Evolutionary conservation across 2,888 invertebrate species (phyloP).

Genomic region (Phalera bucephala): DNA sequence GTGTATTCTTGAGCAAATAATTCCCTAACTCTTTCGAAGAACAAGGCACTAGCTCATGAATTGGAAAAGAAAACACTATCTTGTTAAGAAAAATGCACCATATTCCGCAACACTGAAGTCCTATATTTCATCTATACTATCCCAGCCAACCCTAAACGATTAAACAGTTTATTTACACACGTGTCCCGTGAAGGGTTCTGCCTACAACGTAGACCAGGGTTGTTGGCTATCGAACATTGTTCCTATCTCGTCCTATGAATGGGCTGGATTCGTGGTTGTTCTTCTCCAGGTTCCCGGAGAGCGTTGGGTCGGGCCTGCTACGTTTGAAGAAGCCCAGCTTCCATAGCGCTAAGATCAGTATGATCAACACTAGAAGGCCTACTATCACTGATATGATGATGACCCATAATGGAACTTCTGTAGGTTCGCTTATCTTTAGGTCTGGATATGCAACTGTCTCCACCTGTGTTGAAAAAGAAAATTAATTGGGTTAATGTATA

Average conservation of each 20-base stretch:
- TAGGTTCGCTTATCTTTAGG: constrained; percentile 87
- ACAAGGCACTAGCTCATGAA: no score
- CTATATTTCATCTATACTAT: no score
- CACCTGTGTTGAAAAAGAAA: constrained; percentile 80
- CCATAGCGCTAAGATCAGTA: constrained; percentile 92
- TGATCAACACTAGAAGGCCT: constrained; percentile 91
- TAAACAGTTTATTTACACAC: constrained; percentile 1
- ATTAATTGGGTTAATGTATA: constrained; percentile 14
- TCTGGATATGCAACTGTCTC: constrained; percentile 93
- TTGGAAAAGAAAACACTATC: no score
- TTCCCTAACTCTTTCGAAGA: no score
- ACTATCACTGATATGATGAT: constrained; percentile 92
- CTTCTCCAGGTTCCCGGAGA: constrained; percentile 91
- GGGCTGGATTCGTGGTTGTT: constrained; percentile 87
- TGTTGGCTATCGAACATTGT: constrained; percentile 72
- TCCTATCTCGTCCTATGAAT: constrained; percentile 76
- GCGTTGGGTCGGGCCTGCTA: constrained; percentile 91
- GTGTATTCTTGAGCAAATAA: no score
- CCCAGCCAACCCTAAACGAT: no score
- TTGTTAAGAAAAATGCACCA: no score
- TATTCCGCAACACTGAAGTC: no score
- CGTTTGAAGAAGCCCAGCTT: constrained; percentile 96
- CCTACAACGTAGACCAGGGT: constrained; percentile 32
- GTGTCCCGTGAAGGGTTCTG: constrained; percentile 8
- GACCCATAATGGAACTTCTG: constrained; percentile 93